These are phyloP conservation scores for Thymelicus lineola DNA, from an alignment of 2,888 invertebrate species.

Conservation along the genomic window DNA sequence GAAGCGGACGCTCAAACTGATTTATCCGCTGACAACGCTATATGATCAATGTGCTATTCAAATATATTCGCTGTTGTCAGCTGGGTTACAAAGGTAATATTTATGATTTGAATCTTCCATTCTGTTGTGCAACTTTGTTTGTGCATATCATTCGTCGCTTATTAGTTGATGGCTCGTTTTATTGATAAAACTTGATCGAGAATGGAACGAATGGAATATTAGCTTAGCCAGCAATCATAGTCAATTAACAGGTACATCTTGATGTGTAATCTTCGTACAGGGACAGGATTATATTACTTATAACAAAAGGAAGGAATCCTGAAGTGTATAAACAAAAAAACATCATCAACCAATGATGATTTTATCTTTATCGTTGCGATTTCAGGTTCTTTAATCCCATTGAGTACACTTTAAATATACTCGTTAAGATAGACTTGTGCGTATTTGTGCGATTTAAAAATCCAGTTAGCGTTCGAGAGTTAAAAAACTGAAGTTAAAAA, in stretches of 20 bases:
- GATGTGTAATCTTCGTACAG: too few relatives aligned
- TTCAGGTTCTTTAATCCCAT: too few relatives aligned
- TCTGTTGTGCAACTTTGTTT: conserved; percentile 28
- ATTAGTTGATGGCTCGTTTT: conserved; percentile 18
- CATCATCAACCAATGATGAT: too few relatives aligned
- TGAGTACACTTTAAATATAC: too few relatives aligned
- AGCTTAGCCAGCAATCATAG: neutral
- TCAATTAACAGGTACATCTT: too few relatives aligned
- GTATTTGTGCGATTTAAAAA: too few relatives aligned
- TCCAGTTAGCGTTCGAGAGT: too few relatives aligned
- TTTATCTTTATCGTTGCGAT: too few relatives aligned
- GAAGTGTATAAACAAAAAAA: too few relatives aligned
- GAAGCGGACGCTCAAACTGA: conserved; percentile 62
- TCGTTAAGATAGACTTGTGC: too few relatives aligned
- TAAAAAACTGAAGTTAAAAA: neutral
- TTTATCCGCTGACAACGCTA: conserved; percentile 55
- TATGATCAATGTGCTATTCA: conserved; percentile 38
- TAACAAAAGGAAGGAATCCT: too few relatives aligned
- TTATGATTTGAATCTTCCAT: conserved; percentile 32
- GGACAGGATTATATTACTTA: too few relatives aligned
- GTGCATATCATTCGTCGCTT: conserved; percentile 13
- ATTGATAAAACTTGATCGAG: neutral
- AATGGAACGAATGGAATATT: neutral
- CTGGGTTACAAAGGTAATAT: conserved; percentile 31
- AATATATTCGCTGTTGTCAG: conserved; percentile 37